Base-by-base conservation (phyloP, 2,113 vertebrate species). In the Cranoglanis bouderius region DNA sequence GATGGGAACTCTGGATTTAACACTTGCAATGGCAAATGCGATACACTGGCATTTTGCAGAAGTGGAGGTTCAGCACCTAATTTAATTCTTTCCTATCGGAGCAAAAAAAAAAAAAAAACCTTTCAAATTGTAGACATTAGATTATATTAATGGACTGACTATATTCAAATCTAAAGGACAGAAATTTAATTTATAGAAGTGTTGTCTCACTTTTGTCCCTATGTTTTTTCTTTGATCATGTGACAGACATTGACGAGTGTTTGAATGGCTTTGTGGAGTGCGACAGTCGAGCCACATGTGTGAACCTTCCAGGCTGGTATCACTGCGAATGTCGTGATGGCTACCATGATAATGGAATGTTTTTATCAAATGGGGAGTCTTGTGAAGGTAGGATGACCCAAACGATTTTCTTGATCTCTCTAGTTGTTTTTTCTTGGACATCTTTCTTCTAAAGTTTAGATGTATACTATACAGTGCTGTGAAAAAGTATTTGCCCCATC, bases 261-360 rank as follows among this genome's bases (percentile, higher is more conserved):
- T 95, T 94, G 1, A 96, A 99, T 81, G 98, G 98, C 91, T 99
- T 99, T 92, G 97, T 99, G 90, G 97, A 99, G 92, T 99, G 98
- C 0, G 97, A 99, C 95, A 98, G 97, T 93, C 97, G 97, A 92
- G 98, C 98, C 91, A 97, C 94, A 94, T 99, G 98, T 94, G 95
- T 99, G 92, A 99, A 99, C 95, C 95, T 99, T 92, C 98, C 98
- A 13, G 98, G 98, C 24, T 99, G 98, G 98, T 99, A 99, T 95
- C 98, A 99, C 95, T 99, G 98, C 0, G 98, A 99, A 87, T 99
- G 98, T 92, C 97, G 98, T 46, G 98, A 99, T 0, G 98, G 98
- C 89, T 99, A 98, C 96, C 98, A 99, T 91, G 98, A 99, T 95
- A 99, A 98, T 93, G 98, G 98, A 86, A 96, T 98, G 96, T 99